Conservation (phyloP, 1,140 invertebrate genomes). For the Tetramorium parvispinum region DNA sequence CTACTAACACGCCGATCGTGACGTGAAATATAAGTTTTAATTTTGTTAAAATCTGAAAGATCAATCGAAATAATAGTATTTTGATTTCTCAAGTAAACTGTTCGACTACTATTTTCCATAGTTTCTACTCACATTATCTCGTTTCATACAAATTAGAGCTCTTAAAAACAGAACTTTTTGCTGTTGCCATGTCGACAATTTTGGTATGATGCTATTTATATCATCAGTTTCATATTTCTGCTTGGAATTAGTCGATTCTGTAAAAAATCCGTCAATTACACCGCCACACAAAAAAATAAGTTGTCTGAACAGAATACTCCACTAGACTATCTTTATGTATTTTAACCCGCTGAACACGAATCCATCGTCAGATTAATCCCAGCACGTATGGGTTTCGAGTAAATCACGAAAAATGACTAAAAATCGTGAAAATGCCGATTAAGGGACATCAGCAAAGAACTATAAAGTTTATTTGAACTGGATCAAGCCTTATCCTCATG, state of each 20-base stretch:
- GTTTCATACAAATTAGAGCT: slow-evolving; percentile 87
- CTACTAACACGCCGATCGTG: slow-evolving; percentile 91
- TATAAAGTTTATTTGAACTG: no score
- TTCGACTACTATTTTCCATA: not conserved
- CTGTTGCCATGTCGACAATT: slow-evolving; percentile 86
- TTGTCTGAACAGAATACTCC: no score
- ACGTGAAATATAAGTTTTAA: slow-evolving; percentile 89
- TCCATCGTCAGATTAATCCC: no score
- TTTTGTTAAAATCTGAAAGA: slow-evolving; percentile 89
- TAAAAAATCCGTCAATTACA: not conserved
- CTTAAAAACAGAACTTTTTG: slow-evolving; percentile 87
- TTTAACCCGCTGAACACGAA: no score
- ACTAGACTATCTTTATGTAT: no score
- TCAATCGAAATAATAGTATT: slow-evolving; percentile 18
- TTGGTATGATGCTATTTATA: not conserved
- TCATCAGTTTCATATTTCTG: not conserved
- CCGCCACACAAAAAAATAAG: no score
- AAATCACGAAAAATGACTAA: no score
- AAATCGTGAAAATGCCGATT: no score
- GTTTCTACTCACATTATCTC: slow-evolving; percentile 87
- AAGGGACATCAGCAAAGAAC: no score
- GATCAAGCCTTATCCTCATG: no score
- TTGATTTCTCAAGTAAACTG: not conserved
- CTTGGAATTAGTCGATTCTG: not conserved
- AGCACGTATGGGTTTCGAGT: no score